Evolutionary conservation across 2,113 vertebrate species (phyloP), one percentile per base, ranked within the genome.

Genomic region (Aphyosemion australe): DNA sequence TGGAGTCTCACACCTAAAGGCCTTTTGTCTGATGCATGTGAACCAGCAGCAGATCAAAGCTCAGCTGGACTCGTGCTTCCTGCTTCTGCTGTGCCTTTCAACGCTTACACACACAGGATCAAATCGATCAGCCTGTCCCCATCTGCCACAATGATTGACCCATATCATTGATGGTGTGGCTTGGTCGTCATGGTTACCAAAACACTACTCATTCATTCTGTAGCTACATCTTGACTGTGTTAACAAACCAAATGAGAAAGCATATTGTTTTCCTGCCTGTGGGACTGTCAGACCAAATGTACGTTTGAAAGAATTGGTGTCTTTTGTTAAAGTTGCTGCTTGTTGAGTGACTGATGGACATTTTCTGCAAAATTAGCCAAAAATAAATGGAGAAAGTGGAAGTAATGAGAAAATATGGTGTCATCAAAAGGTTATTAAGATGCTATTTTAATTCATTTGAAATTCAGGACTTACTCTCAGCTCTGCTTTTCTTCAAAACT

Each of bases 61-160:
- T 37, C 64, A 41, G 47, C 69, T 18, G 31, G 34, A 48, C 47
- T 18, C 16, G 11, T 13, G 41, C 34, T 54, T 60, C 21, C 56
- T 63, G 57, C 59, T 66, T 37, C 9, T 8, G 26, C 26, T 26
- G 26, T 37, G 34, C 34, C 34, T 37, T 18, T 42, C 52, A 62
- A 64, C 62, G 54, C 55, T 63, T 63, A 37, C 61, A 54, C 64
- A 70, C 50, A 31, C 32, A 20, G 65, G 32, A 34, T 69, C 19
- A 32, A 77, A 89, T 89, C 80, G 82, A 88, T 58, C 18, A 72
- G 60, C 53, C 16, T 79, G 76, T 71, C 60, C 68, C 61, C 34
- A 19, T 67, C 61, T 19, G 55, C 45, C 54, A 45, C 65, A 39
- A 69, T 8, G 63, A 87, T 84, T 73, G 77, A 86, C 41, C 65